Evolutionary conservation across 2,888 invertebrate genomes (phyloP).

Genomic region (Syrphus vitripennis): DNA sequence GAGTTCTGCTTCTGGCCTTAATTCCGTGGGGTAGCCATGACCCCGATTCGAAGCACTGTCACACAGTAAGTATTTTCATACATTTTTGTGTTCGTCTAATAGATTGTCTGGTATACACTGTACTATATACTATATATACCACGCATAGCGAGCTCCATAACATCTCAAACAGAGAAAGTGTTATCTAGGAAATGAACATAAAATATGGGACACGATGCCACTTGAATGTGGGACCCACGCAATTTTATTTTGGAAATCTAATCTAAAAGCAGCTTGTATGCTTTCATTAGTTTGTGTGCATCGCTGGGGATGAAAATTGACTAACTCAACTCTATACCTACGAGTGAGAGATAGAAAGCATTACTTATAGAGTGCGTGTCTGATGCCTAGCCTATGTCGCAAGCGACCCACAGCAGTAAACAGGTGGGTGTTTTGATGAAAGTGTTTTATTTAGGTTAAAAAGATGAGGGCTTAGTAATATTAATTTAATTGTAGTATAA

Average conservation of each 20-base stretch:
- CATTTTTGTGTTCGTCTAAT: background rate
- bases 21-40: conserved; percentile 56
- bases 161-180: conserved; percentile 37
- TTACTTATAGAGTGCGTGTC: background rate
- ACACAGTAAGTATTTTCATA: background rate
- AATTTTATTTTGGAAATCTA: conserved; percentile 27
- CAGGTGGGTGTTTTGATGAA: conserved; percentile 28
- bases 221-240: conserved; percentile 30
- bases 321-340: background rate
- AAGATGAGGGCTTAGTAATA: background rate
- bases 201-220: conserved; percentile 53
- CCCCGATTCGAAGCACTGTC: conserved; percentile 48
- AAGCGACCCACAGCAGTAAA: background rate
- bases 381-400: too few species aligned
- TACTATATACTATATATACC: background rate
- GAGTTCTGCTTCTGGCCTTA: conserved; percentile 46
- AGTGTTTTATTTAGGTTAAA: background rate
- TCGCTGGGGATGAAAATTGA: background rate
- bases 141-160: background rate
- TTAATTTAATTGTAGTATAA: background rate
- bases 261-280: conserved; percentile 8
- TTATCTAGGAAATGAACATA: conserved; percentile 58
- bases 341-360: background rate
- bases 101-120: background rate
- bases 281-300: background rate